Evolutionary conservation across 2,113 vertebrate species (phyloP).

Genomic region (Elgaria multicarinata): DNA sequence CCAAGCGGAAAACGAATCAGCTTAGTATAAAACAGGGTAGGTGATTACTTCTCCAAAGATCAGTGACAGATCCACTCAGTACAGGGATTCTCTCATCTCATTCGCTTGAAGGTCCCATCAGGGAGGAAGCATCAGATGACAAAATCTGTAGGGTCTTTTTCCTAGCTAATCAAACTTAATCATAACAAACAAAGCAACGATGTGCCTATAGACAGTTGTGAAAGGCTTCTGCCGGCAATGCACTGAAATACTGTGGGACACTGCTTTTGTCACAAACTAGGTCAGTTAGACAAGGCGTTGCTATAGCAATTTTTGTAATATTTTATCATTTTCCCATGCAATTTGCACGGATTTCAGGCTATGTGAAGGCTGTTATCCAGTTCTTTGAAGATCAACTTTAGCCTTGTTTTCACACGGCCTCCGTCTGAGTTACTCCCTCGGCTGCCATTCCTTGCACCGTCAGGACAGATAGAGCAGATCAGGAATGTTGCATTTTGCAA

Average conservation of each 20-base stretch:
- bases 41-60: background rate
- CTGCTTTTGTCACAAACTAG: conserved; percentile 66
- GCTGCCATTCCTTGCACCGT: accelerated
- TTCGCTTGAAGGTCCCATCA: background rate
- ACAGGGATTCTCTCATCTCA: background rate
- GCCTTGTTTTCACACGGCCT: background rate
- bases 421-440: background rate
- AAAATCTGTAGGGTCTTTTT: background rate
- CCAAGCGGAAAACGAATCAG: background rate
- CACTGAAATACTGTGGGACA: background rate
- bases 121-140: background rate
- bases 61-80: background rate
- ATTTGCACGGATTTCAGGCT: conserved; percentile 24
- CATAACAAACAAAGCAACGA: background rate
- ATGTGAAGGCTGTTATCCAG: background rate
- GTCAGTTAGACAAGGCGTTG: conserved; percentile 64
- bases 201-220: conserved; percentile 4
- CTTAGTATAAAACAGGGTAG: background rate
- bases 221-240: conserved; percentile 26
- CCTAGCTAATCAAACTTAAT: background rate
- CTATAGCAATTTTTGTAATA: conserved; percentile 57
- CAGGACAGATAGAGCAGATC: background rate
- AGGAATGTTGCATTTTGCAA: background rate
- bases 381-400: conserved; percentile 1
- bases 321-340: conserved; percentile 47